Conservation (phyloP, 2,888 invertebrate species). For the Thecocarcelia acutangulata region DNA sequence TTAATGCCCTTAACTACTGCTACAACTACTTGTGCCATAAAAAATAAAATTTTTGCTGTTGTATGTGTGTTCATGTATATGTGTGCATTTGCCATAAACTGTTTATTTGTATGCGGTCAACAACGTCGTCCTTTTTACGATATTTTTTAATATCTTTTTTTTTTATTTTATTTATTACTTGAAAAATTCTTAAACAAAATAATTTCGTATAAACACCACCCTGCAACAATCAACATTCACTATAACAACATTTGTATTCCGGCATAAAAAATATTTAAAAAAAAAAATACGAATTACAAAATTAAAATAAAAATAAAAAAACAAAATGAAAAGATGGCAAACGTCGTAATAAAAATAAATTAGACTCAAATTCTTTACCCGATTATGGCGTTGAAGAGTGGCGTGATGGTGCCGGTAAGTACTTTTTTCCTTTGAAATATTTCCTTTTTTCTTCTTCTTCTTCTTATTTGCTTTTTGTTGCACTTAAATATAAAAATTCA, state of each 20-base stretch:
- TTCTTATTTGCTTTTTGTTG: conserved; percentile 8
- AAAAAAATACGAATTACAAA: conserved; percentile 31
- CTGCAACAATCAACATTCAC: conserved; percentile 46
- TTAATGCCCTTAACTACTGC: conserved; percentile 18
- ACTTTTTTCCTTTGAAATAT: conserved; percentile 50
- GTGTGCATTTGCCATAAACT: conserved; percentile 24
- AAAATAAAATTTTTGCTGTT: background rate
- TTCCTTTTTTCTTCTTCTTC: conserved; percentile 27
- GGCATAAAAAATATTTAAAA: conserved; percentile 37
- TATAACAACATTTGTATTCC: conserved; percentile 53
- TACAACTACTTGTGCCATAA: conserved; percentile 29
- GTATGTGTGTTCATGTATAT: conserved; percentile 4
- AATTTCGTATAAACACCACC: conserved; percentile 64
- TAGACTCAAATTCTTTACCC: conserved; percentile 84
- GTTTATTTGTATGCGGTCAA: conserved; percentile 58
- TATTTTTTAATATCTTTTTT: conserved; percentile 65
- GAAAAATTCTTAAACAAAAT: conserved; percentile 70
- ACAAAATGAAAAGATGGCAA: conserved; percentile 77
- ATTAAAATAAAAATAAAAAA: conserved; percentile 71
- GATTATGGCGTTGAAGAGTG: conserved; percentile 89
- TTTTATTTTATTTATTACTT: conserved; percentile 71
- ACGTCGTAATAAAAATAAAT: conserved; percentile 81
- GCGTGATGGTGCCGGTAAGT: conserved; percentile 83
- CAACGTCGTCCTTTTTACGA: conserved; percentile 61
- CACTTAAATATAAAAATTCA: conserved; percentile 44